A percentile compares a stretch with the other conserved stretches of the same genome.
Conservation (phyloP, 2,888 invertebrate species). For the Listrodromus nycthemerus region DNA sequence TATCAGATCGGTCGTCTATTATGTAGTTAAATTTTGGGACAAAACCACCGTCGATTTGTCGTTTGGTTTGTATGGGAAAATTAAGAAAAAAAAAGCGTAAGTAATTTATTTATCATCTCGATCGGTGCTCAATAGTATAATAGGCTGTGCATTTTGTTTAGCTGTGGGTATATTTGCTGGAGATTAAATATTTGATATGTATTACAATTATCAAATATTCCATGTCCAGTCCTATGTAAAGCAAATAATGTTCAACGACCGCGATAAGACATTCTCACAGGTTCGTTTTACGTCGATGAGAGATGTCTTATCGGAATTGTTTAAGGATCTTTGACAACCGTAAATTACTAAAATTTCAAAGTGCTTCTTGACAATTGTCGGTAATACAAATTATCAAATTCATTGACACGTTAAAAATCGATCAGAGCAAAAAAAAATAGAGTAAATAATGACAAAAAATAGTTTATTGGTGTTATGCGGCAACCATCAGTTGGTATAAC, state of each 20-base stretch:
- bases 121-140: slow-evolving; percentile 19
- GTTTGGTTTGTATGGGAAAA: not conserved
- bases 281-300: slow-evolving; percentile 17
- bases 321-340: not conserved
- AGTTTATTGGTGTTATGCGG: not conserved
- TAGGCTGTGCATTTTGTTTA: slow-evolving; percentile 38
- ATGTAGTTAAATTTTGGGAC: too few species aligned
- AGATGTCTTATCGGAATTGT: not conserved
- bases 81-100: not conserved
- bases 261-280: slow-evolving; percentile 13
- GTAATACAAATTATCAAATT: slow-evolving; percentile 21
- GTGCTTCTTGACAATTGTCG: slow-evolving; percentile 27
- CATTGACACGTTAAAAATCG: not conserved
- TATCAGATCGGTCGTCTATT: too few species aligned
- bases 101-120: slow-evolving; percentile 12
- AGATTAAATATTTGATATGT: slow-evolving; percentile 3
- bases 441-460: slow-evolving; percentile 7
- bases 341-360: slow-evolving; percentile 15
- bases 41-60: not conserved
- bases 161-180: slow-evolving; percentile 45
- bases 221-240: not conserved
- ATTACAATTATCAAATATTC: not conserved
- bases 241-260: slow-evolving; percentile 1
- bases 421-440: slow-evolving; percentile 25
- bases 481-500: not conserved